These are phyloP conservation scores for Drosophila tripunctata DNA, from an alignment of 2,888 invertebrate genomes.

Conservation along the genomic window DNA sequence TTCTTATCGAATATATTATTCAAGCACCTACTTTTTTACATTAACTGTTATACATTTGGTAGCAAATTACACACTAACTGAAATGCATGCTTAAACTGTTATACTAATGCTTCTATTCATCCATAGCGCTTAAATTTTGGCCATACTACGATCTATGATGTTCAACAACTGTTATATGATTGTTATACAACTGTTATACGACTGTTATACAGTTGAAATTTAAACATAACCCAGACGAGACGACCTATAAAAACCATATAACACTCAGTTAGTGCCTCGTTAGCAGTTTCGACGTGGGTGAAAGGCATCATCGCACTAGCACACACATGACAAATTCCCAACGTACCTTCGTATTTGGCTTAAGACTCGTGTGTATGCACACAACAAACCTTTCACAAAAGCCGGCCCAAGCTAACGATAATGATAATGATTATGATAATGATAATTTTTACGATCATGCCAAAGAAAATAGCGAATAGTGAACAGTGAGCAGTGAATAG, in stretches of 20 bases:
- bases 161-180: slow-evolving; percentile 1
- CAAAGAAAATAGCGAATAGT: slow-evolving; percentile 27
- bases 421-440: slow-evolving; percentile 63
- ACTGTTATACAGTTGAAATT: slow-evolving; percentile 25
- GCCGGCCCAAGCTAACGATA: slow-evolving; percentile 34
- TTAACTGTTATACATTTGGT: slow-evolving; percentile 1
- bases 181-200: not conserved
- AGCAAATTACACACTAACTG: not conserved
- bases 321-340: slow-evolving; percentile 41
- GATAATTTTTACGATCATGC: slow-evolving; percentile 63
- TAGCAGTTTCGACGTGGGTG: slow-evolving; percentile 49
- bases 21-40: not conserved
- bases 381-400: slow-evolving; percentile 69
- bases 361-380: slow-evolving; percentile 42
- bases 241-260: slow-evolving; percentile 15
- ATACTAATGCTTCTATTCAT: not conserved
- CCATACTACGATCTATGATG: not conserved
- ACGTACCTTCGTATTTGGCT: slow-evolving; percentile 28
- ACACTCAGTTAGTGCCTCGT: slow-evolving; percentile 11
- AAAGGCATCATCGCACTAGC: slow-evolving; percentile 50
- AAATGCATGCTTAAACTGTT: not conserved
- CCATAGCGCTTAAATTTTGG: not conserved
- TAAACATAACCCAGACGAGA: slow-evolving; percentile 2
- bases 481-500: slow-evolving; percentile 17
- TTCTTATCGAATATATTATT: not conserved